Conservation (phyloP, 2,888 invertebrate genomes). For the Empis stercorea region DNA sequence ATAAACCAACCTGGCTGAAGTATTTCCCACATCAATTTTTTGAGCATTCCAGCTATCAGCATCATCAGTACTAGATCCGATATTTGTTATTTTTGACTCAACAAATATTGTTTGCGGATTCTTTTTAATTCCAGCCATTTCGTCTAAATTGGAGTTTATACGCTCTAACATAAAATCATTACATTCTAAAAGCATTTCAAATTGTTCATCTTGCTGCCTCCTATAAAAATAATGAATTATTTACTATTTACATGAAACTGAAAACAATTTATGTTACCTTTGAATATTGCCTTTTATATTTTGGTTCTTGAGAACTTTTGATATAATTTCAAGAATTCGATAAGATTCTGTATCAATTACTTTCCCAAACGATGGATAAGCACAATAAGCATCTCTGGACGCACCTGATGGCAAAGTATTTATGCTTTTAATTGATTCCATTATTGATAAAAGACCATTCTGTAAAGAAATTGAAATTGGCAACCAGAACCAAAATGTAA, state of each 20-base stretch:
- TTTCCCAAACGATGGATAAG: slow-evolving; percentile 60
- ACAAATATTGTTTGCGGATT: slow-evolving; percentile 39
- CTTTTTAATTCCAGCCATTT: slow-evolving; percentile 46
- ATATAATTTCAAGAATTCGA: slow-evolving; percentile 47
- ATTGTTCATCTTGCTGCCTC: slow-evolving; percentile 49
- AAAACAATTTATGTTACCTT: slow-evolving; percentile 19
- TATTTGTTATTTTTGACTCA: slow-evolving; percentile 24
- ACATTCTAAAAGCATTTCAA: slow-evolving; percentile 65
- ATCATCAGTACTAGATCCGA: slow-evolving; percentile 10
- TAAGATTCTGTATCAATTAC: slow-evolving; percentile 50
- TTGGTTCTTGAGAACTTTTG: slow-evolving; percentile 42
- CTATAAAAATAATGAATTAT: too few relatives aligned
- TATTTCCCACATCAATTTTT: slow-evolving; percentile 14
- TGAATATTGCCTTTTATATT: slow-evolving; percentile 44
- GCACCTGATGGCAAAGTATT: slow-evolving; percentile 59
- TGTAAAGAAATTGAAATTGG: slow-evolving; percentile 12
- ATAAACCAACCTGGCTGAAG: slow-evolving; percentile 18
- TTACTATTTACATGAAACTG: too few relatives aligned
- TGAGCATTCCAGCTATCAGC: slow-evolving; percentile 48
- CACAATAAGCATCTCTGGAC: slow-evolving; percentile 60
- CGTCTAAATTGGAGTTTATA: slow-evolving; percentile 61
- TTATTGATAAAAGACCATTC: slow-evolving; percentile 47
- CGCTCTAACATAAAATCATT: slow-evolving; percentile 76
- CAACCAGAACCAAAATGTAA: too few relatives aligned
- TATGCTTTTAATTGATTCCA: slow-evolving; percentile 54